Evolutionary conservation across 1,140 invertebrate species (phyloP).

Genomic region (Bacillus rossius): DNA sequence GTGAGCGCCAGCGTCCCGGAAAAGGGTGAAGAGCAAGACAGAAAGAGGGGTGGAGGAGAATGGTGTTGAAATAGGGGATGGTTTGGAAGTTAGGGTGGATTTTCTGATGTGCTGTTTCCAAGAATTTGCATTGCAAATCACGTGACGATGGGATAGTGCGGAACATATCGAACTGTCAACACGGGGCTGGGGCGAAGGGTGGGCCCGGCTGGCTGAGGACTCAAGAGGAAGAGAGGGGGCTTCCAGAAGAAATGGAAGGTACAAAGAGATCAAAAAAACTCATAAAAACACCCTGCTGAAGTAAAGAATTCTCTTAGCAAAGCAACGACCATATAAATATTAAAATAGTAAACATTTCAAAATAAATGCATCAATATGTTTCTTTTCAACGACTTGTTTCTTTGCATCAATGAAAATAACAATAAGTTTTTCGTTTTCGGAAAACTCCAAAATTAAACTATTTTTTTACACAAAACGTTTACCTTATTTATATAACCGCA

Average conservation of each 20-base stretch:
- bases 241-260: conserved; percentile 1
- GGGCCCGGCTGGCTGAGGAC: neutral
- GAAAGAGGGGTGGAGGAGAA: neutral
- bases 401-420: too few relatives aligned
- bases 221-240: neutral
- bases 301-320: too few relatives aligned
- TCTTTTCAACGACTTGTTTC: too few relatives aligned
- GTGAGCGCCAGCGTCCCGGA: neutral
- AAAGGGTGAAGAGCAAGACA: neutral
- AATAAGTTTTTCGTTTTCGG: too few relatives aligned
- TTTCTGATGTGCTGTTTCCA: conserved; percentile 5
- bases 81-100: conserved; percentile 8
- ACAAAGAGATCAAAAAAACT: too few relatives aligned
- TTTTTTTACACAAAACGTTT: too few relatives aligned
- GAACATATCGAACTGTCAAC: neutral
- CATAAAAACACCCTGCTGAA: too few relatives aligned
- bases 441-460: too few relatives aligned
- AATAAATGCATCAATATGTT: too few relatives aligned
- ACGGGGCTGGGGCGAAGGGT: neutral
- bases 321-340: too few relatives aligned
- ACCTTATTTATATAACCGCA: too few relatives aligned
- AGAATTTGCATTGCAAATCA: conserved; percentile 6
- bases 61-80: neutral
- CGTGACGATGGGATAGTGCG: conserved; percentile 1
- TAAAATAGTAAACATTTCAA: too few relatives aligned